phyloP scores from a whole-genome alignment of 2,888 invertebrate genomes.

The Andrena fulva region DNA sequence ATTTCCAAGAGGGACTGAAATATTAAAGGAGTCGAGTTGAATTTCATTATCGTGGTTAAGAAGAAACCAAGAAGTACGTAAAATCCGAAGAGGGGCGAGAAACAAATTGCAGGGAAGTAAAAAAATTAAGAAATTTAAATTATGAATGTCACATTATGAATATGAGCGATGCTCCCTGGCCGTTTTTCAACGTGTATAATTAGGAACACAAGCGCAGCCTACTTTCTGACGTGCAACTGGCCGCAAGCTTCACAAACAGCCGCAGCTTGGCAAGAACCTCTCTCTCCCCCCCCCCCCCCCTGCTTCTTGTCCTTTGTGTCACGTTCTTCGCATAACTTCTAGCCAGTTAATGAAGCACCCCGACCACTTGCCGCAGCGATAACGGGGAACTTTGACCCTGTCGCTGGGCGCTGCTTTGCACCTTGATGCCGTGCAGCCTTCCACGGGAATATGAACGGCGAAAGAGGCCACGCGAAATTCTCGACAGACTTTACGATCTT shows the following conservation, averaged over 20 bases:
- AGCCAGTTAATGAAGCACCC: slow-evolving; percentile 67
- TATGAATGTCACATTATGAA: neutral
- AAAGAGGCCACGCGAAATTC: neutral
- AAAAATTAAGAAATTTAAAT: neutral
- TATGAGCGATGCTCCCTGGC: neutral
- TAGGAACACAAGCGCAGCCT: neutral
- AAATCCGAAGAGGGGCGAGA: neutral
- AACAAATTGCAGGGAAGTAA: neutral
- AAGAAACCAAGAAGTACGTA: neutral
- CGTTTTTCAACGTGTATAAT: neutral
- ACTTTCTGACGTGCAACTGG: slow-evolving; percentile 10
- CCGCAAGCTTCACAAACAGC: slow-evolving; percentile 40
- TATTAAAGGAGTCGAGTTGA: neutral
- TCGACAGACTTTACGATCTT: slow-evolving; percentile 11
- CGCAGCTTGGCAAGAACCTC: slow-evolving; percentile 10
- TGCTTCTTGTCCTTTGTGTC: slow-evolving; percentile 24
- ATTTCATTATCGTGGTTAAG: neutral
- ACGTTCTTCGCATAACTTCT: slow-evolving; percentile 66
- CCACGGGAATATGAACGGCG: slow-evolving; percentile 9
- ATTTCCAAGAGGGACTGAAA: neutral
- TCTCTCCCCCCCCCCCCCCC: neutral
- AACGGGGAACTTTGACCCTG: slow-evolving; percentile 55
- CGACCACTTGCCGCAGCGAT: slow-evolving; percentile 40
- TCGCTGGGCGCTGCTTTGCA: slow-evolving; percentile 16
- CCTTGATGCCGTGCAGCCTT: slow-evolving; percentile 15